These are phyloP conservation scores for Porites australiensis DNA, from an alignment of 64 coral and sea anemone species.

Conservation along the genomic window DNA sequence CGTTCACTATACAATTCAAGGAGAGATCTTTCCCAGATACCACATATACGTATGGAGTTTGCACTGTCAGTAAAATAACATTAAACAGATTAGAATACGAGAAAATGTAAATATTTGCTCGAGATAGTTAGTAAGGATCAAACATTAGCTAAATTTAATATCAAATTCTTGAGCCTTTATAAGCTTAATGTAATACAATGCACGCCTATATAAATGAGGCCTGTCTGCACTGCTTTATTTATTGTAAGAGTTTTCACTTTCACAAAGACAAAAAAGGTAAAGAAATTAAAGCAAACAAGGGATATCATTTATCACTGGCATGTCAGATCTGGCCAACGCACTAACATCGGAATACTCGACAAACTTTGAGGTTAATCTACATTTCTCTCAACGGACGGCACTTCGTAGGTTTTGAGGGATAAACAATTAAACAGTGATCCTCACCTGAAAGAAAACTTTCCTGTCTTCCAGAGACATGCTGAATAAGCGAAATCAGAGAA, in stretches of 20 bases:
- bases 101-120: background rate
- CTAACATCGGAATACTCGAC: background rate
- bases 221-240: too few relatives aligned
- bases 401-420: background rate
- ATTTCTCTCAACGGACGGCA: background rate
- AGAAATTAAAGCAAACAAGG: too few relatives aligned
- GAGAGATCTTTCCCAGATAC: background rate
- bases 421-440: background rate
- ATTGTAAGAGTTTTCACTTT: too few relatives aligned
- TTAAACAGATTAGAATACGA: background rate
- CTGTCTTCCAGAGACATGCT: background rate
- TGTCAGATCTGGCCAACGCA: too few relatives aligned
- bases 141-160: too few relatives aligned
- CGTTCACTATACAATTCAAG: constrained; percentile 9
- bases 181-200: too few relatives aligned
- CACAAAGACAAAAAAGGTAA: too few relatives aligned
- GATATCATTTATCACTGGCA: too few relatives aligned
- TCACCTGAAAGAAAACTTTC: constrained; percentile 22
- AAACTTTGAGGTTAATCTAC: background rate
- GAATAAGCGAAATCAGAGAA: background rate
- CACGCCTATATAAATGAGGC: too few relatives aligned
- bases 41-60: background rate
- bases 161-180: too few relatives aligned
- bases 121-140: too few relatives aligned
- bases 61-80: background rate